phyloP scores from a whole-genome alignment of 1,140 invertebrate species.

The Neomicropteryx cornuta region DNA sequence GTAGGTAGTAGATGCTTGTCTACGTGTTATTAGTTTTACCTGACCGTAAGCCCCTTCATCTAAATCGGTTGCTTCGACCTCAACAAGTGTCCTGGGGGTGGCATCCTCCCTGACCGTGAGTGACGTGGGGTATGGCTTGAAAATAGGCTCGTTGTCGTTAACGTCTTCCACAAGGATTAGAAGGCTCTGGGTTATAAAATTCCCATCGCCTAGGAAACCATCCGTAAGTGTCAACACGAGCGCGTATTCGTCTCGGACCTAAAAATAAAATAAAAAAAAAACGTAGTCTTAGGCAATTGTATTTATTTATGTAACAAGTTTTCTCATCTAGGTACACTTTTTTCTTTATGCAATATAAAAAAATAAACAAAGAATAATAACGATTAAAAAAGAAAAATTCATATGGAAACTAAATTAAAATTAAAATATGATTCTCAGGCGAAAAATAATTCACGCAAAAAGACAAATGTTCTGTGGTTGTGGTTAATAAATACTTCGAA shows the following conservation, averaged over 20 bases:
- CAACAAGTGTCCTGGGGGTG: slow-evolving; percentile 57
- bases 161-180: slow-evolving; percentile 82
- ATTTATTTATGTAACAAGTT: not conserved
- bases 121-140: slow-evolving; percentile 73
- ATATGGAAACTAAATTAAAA: no score
- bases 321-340: not conserved
- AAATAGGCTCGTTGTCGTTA: slow-evolving; percentile 83
- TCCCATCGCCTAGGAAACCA: slow-evolving; percentile 73
- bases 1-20: no score
- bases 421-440: no score
- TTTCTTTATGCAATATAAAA: no score
- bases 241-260: slow-evolving; percentile 78
- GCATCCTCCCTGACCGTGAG: slow-evolving; percentile 71
- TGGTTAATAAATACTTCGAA: no score
- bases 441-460: no score
- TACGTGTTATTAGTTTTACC: no score
- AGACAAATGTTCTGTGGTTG: no score
- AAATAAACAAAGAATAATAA: no score
- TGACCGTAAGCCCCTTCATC: slow-evolving; percentile 89
- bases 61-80: slow-evolving; percentile 76
- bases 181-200: slow-evolving; percentile 83
- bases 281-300: not conserved
- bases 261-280: slow-evolving; percentile 16
- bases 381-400: no score
- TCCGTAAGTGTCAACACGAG: slow-evolving; percentile 83